Evolutionary conservation across 2,113 vertebrate species (phyloP).

Genomic region (Seriola dumerili): DNA sequence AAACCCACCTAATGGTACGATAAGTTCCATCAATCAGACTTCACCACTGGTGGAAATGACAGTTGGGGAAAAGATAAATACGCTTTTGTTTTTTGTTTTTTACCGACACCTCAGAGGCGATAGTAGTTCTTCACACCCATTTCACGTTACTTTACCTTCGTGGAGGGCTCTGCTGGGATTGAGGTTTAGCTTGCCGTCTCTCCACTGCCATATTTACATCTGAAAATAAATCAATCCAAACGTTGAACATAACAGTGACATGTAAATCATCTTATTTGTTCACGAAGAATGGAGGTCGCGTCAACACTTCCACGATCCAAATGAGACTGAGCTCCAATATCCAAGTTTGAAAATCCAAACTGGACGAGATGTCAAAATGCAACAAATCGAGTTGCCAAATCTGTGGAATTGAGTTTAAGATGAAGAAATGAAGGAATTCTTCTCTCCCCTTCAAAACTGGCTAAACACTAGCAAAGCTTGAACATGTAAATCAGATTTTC

Average conservation of each 20-base stretch:
- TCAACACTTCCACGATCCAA: slow-evolving; percentile 67
- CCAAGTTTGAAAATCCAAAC: slow-evolving; percentile 68
- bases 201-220: slow-evolving; percentile 99
- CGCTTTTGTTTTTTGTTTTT: slow-evolving; percentile 17
- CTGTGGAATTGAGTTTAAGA: slow-evolving; percentile 17
- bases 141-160: slow-evolving; percentile 98
- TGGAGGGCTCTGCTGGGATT: slow-evolving; percentile 96
- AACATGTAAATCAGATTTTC: not conserved
- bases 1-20: slow-evolving; percentile 18
- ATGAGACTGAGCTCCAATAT: slow-evolving; percentile 67
- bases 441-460: slow-evolving; percentile 5
- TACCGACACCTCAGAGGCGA: slow-evolving; percentile 66
- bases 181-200: slow-evolving; percentile 98
- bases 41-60: slow-evolving; percentile 43
- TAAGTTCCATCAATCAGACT: slow-evolving; percentile 25
- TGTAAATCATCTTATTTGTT: slow-evolving; percentile 65
- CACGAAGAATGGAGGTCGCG: slow-evolving; percentile 61
- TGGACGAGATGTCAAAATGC: slow-evolving; percentile 59
- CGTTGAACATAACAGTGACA: slow-evolving; percentile 91
- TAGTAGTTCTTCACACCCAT: slow-evolving; percentile 80
- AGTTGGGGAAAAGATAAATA: slow-evolving; percentile 41
- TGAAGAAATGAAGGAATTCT: slow-evolving; percentile 16
- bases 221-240: slow-evolving; percentile 99
- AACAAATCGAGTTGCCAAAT: slow-evolving; percentile 46
- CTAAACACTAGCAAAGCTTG: not conserved